Evolutionary conservation across 2,113 vertebrate species (phyloP).

Genomic region (Xenopus tropicalis): DNA sequence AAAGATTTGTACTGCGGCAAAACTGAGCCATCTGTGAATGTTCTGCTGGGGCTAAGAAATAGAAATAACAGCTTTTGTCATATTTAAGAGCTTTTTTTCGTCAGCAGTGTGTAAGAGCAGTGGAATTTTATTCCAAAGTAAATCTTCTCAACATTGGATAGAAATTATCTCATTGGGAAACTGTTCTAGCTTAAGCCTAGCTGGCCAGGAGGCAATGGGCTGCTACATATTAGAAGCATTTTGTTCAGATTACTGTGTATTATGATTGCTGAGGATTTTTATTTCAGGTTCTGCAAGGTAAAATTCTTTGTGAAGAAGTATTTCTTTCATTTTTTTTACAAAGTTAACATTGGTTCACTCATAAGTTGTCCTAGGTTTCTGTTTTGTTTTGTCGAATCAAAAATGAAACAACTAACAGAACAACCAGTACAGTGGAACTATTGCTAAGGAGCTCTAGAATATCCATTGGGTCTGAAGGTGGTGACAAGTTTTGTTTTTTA

Average conservation of each 20-base stretch:
- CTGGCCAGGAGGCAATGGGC: background rate
- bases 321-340: background rate
- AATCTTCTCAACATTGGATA: conserved; percentile 24
- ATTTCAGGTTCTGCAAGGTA: conserved; percentile 10
- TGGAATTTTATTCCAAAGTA: conserved; percentile 27
- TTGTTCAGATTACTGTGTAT: background rate
- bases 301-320: background rate
- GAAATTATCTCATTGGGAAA: conserved; percentile 28
- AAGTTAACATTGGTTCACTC: too few relatives aligned
- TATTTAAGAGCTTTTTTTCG: conserved; percentile 31
- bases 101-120: conserved; percentile 24
- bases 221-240: background rate
- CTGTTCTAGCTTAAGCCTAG: conserved; percentile 15
- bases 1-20: background rate
- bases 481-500: too few relatives aligned
- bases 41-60: conserved; percentile 11
- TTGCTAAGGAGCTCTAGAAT: too few relatives aligned
- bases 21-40: conserved; percentile 23
- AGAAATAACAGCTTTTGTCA: conserved; percentile 14
- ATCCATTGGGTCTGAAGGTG: too few relatives aligned
- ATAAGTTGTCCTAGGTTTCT: too few relatives aligned
- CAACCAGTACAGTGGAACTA: too few relatives aligned
- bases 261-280: conserved; percentile 4
- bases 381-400: too few relatives aligned
- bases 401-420: too few relatives aligned